Base-by-base conservation (phyloP, 2,797 vertebrate genomes). In the Chelon auratus region DNA sequence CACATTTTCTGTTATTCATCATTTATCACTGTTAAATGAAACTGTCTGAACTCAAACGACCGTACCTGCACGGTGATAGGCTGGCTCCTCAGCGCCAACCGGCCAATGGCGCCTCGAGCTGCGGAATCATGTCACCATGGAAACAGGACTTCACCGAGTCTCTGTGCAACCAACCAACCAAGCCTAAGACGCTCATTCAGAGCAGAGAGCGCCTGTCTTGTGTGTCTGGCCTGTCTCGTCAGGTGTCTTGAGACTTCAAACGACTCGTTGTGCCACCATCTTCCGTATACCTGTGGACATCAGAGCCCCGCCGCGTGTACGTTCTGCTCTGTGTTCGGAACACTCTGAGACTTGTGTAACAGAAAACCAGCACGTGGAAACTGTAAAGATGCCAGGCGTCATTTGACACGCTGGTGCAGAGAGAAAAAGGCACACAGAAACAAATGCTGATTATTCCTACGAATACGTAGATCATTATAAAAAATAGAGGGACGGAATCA, bases 111-210 rank as follows among this genome's bases (percentile, higher is more conserved):
- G 3, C 24, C 15, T 51, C 57, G 8, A 62, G 48, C 69, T 62
- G 47, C 55, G 24, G 63, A 75, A 60, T 62, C 59, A 13, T 64
- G 80, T 89, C 76, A 8, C 91, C 83, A 90, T 90, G 82, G 88
- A 84, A 92, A 92, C 91, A 87, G 77, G 77, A 80, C 72, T 59
- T 51, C 30, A 40, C 79, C 13, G 55, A 67, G 73, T 75, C 61
- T 72, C 84, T 84, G 68, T 78, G 80, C 85, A 77, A 84, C 52
- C 47, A 77, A 84, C 52, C 47, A 45, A 33, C 50, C 77, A 65
- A 56, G 53, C 51, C 30, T 2, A 36, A 75, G 68, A 78, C 14
- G n/a, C 62, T 61, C 18, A 0, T 45, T 69, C 68, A 43, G 68
- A 69, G 76, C 84, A 45, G 78, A 71, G 76, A 15, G 37, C 18